Base-by-base conservation (phyloP, 2,113 vertebrate genomes). In the Mohoua ochrocephala region DNA sequence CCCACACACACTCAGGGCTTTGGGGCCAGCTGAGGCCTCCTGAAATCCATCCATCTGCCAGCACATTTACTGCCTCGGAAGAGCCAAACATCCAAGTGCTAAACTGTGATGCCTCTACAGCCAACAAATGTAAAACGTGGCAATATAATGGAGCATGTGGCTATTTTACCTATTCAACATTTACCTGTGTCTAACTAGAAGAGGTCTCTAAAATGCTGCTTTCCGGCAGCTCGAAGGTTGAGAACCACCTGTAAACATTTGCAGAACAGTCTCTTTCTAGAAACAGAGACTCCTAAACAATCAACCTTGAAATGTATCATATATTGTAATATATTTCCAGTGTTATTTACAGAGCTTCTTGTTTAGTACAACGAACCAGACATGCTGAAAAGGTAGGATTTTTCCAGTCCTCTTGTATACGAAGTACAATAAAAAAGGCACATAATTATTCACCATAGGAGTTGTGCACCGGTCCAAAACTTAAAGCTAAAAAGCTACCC, bases 381-480 rank as follows among this genome's bases (percentile, higher is more conserved):
- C 98, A 98, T 98, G 98, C 98, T 96, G 96, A 97, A 86, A 97
- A 94, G 77, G 89, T 26, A 76, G 90, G 96, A 42, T 88, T 88
- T 90, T 93, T 92, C 94, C 53, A 81, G 90, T 97, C 59, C 63
- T 88, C 87, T 97, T 71, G 88, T 93, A 93, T 93, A 96, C 15
- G 94, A 97, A 97, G 93, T 96, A 96, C 96, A 87, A 45, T 95
- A 94, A 97, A 98, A 97, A 98, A 98, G 98, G 98, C 98, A 98
- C 98, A 73, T 98, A 97, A 96, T 97, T 97, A 91, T 95, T 97
- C 92, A 94, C 93, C 53, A 57, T 83, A 84, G 79, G 84, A 96
- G 86, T 96, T 95, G 96, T 97, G 98, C 90, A 97, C 95, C 89
- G 88, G 90, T 83, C 70, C 78, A 77, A 89, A 97, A 96, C 93